phyloP scores from a whole-genome alignment of 1,140 invertebrate species.

The Macrotrachela quadricornifera region DNA sequence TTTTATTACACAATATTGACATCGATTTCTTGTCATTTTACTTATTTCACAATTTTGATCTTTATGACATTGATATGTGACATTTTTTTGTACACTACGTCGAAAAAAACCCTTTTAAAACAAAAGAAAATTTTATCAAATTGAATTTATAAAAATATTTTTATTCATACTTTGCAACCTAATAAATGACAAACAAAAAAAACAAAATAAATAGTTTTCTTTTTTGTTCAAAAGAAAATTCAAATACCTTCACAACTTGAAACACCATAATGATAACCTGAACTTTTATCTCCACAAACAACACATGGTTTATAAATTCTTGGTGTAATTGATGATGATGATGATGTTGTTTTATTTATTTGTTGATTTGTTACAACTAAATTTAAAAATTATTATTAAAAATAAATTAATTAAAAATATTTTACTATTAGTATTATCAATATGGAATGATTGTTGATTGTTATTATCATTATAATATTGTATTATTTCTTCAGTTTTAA shows the following conservation, averaged over 20 bases:
- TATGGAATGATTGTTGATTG: too few species aligned
- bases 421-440: too few species aligned
- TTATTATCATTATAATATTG: too few species aligned
- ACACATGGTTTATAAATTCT: constrained; percentile 28
- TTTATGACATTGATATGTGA: constrained; percentile 31
- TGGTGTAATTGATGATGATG: constrained; percentile 17
- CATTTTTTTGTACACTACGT: constrained; percentile 28
- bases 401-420: too few species aligned
- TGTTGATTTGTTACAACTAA: too few species aligned
- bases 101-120: constrained; percentile 27
- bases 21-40: constrained; percentile 26
- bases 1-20: constrained; percentile 22
- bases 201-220: not conserved
- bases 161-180: not conserved
- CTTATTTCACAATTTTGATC: constrained; percentile 26
- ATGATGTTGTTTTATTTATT: too few species aligned
- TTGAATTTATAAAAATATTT: not conserved
- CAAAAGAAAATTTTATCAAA: not conserved
- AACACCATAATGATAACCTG: constrained; percentile 30
- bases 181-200: constrained; percentile 1
- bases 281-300: constrained; percentile 28
- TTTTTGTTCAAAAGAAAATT: constrained; percentile 11
- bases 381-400: too few species aligned
- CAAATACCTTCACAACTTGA: constrained; percentile 31
- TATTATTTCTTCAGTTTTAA: too few species aligned